Percentiles rank a stretch among this genome's conserved stretches.
These are phyloP conservation scores for Urophycis tenuis DNA, from an alignment of 2,797 vertebrate species.

Conservation along the genomic window DNA sequence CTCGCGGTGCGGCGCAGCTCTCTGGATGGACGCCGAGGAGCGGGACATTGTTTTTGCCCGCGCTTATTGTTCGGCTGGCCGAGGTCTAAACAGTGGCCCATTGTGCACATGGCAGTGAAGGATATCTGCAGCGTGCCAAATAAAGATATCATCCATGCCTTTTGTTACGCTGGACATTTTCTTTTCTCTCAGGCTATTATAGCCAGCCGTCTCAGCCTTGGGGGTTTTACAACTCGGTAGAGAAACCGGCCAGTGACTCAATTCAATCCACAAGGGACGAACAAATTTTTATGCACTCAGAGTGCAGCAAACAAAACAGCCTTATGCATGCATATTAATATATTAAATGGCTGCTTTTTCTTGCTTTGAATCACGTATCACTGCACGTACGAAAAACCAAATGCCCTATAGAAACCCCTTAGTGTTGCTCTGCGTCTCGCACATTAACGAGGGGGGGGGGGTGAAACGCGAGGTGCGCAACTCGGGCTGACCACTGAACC, in stretches of 20 bases:
- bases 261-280: background rate
- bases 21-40: slow-evolving; percentile 35
- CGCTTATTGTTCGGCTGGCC: slow-evolving; percentile 33
- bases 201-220: background rate
- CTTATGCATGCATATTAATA: background rate
- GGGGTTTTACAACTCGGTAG: background rate
- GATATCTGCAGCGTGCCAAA: slow-evolving; percentile 19
- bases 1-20: slow-evolving; percentile 25
- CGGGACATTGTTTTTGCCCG: slow-evolving; percentile 51
- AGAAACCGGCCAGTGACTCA: background rate
- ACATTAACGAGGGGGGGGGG: slow-evolving; percentile 15
- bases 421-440: background rate
- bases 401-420: background rate
- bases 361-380: background rate
- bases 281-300: background rate
- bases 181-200: slow-evolving; percentile 13
- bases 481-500: background rate
- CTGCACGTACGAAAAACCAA: background rate
- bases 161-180: background rate
- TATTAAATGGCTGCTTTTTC: background rate
- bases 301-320: background rate
- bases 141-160: slow-evolving; percentile 6
- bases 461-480: background rate
- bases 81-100: slow-evolving; percentile 36
- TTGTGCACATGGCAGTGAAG: slow-evolving; percentile 33